These are phyloP conservation scores for Imbricaverruca yamaguchii DNA, from an alignment of 2,888 invertebrate genomes.

Conservation along the genomic window DNA sequence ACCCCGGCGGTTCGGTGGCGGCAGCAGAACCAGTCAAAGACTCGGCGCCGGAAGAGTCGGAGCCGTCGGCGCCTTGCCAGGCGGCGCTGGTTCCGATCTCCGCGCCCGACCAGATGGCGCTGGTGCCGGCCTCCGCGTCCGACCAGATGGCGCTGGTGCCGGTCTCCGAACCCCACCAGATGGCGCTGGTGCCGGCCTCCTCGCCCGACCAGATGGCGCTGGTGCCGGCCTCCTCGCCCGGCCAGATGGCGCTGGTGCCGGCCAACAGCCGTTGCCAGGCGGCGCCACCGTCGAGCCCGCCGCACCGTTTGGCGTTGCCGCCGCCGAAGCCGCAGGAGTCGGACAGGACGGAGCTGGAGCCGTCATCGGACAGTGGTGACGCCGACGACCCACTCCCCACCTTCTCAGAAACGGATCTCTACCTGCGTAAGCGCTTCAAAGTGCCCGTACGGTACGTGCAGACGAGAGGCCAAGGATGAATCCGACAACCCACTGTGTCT, in stretches of 20 bases:
- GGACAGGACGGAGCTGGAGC: slow-evolving; percentile 39
- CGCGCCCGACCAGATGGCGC: slow-evolving; percentile 38
- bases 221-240: slow-evolving; percentile 40
- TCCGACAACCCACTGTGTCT: too few relatives aligned
- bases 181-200: slow-evolving; percentile 40
- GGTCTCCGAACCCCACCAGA: slow-evolving; percentile 39
- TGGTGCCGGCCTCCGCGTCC: slow-evolving; percentile 40
- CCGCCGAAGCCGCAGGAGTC: slow-evolving; percentile 41
- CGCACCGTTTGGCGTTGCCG: slow-evolving; percentile 40
- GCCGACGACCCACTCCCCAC: neutral
- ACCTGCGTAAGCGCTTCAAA: slow-evolving; percentile 12
- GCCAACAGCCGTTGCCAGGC: slow-evolving; percentile 40
- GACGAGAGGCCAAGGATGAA: too few relatives aligned
- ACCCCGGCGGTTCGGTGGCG: slow-evolving; percentile 39
- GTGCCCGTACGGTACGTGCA: neutral
- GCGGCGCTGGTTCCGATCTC: slow-evolving; percentile 36
- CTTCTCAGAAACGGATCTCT: slow-evolving; percentile 1
- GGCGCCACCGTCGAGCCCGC: slow-evolving; percentile 39
- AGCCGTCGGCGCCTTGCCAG: slow-evolving; percentile 38
- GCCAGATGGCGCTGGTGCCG: slow-evolving; percentile 39
- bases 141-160: slow-evolving; percentile 37
- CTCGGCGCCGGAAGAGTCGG: slow-evolving; percentile 39
- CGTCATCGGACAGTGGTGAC: slow-evolving; percentile 28
- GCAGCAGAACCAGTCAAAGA: slow-evolving; percentile 26
- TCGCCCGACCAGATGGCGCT: slow-evolving; percentile 38